phyloP scores from a whole-genome alignment of 2,113 vertebrate species.

The Lepus timidus region DNA sequence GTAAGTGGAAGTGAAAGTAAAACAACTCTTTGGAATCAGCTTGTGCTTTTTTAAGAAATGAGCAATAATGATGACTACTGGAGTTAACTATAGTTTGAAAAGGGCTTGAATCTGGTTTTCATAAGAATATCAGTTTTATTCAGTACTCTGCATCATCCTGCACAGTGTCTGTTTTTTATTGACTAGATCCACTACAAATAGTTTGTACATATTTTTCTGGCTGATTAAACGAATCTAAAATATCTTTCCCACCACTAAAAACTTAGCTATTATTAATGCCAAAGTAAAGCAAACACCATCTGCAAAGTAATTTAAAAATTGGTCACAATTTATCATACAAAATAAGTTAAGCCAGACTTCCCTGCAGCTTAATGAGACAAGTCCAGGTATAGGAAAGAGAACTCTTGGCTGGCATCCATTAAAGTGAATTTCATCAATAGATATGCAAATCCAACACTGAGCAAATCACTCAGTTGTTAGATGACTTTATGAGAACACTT shows the following conservation, averaged over 20 bases:
- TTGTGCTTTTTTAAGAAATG: background rate
- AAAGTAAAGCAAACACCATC: background rate
- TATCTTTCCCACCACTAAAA: slow-evolving; percentile 6
- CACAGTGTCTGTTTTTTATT: background rate
- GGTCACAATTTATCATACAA: background rate
- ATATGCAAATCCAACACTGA: background rate
- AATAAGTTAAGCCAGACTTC: background rate
- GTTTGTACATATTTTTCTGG: background rate
- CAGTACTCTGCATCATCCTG: background rate
- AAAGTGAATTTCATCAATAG: background rate
- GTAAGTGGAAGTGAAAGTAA: slow-evolving; percentile 27
- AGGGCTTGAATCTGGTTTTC: background rate
- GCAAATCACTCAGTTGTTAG: background rate
- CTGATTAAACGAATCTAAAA: background rate
- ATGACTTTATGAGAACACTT: background rate
- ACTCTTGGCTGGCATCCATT: background rate
- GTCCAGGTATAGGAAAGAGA: background rate
- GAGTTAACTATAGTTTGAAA: background rate
- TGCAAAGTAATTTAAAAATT: background rate
- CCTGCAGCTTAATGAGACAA: background rate
- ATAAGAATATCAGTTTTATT: background rate
- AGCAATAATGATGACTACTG: background rate
- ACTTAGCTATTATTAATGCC: background rate
- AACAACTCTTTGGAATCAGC: slow-evolving; percentile 34
- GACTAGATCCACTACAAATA: background rate